Evolutionary conservation across 2,797 vertebrate genomes (phyloP).

Genomic region (Euthynnus affinis): DNA sequence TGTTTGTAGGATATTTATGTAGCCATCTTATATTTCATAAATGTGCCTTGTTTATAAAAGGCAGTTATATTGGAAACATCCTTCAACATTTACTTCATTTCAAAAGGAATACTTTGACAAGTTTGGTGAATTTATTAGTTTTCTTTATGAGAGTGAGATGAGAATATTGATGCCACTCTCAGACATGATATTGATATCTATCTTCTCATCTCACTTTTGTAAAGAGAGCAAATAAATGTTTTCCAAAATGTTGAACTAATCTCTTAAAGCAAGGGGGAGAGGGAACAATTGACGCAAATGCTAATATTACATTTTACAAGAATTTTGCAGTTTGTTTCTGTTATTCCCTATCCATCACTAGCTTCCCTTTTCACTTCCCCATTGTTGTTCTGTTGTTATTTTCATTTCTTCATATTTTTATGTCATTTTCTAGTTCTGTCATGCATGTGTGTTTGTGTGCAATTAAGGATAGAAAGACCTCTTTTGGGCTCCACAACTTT

Average conservation of each 20-base stretch:
- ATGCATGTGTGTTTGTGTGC: not conserved
- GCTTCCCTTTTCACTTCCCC: not conserved
- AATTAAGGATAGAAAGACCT: not conserved
- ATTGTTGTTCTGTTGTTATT: not conserved
- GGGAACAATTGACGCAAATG: not conserved
- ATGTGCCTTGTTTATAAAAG: not conserved
- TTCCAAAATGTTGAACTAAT: not conserved
- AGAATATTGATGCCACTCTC: too few species aligned
- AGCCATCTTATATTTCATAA: not conserved
- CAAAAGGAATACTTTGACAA: too few species aligned
- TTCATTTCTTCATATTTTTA: slow-evolving; percentile 3
- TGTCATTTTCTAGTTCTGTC: too few species aligned
- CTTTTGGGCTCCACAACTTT: not conserved
- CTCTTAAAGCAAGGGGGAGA: not conserved
- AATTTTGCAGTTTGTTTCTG: too few species aligned
- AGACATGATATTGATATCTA: not conserved
- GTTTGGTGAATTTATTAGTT: too few species aligned
- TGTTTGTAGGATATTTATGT: not conserved
- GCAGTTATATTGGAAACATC: not conserved
- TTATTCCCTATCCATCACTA: not conserved
- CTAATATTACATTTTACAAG: not conserved
- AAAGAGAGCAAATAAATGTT: not conserved
- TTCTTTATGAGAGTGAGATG: too few species aligned
- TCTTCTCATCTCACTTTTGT: not conserved
- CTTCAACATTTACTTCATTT: not conserved